Base-by-base conservation (phyloP, 2,888 invertebrate genomes). In the Xestia c-nigrum region DNA sequence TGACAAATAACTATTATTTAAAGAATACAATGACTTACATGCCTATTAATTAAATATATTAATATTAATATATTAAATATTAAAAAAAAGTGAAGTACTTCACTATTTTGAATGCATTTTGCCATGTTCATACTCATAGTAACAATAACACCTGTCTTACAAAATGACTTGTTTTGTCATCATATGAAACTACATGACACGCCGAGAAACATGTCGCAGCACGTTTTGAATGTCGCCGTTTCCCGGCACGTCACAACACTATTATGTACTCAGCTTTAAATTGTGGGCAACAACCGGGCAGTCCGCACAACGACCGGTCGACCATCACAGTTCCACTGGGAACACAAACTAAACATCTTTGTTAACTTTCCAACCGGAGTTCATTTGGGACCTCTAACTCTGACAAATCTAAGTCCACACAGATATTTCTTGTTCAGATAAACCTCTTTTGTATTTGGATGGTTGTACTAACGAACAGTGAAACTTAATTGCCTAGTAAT, bases 281-380 rank as follows among this genome's bases (percentile, higher is more conserved):
- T 55, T 50, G 63, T 57, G 50, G 19, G 21, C 24, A 47, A 64
- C 64, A 70, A 46, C 66, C 47, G 74, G 74, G 1, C 52, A 68
- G 59, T 14, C 14, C 52, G 43, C 46, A 63, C 31, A 21, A 38
- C 43, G 57, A 50, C 67, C 50, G 19, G 14, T 21, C 24, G 40
- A 64, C 52, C 50, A 31, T 10, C 46, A 9, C 5, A 31, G 19
- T 47, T 38, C 75, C 72, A n/a, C 31, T 3, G 76, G 72, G 72
- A 57, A 66, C 59, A 66, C 71, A 72, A 75, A 65, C 68, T 80
- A 31, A 31, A 46, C 43, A 66, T 66, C 65, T 74, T 74, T 72
- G 61, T 64, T 52, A 72, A 80, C 66, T 59, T 70, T 52, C n/a
- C 40, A 43, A 43, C 66, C 43, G 31, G 47, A 55, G 43, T 66